Evolutionary conservation across 1,140 invertebrate species (phyloP).

Genomic region (Ostrea denselamellosa): DNA sequence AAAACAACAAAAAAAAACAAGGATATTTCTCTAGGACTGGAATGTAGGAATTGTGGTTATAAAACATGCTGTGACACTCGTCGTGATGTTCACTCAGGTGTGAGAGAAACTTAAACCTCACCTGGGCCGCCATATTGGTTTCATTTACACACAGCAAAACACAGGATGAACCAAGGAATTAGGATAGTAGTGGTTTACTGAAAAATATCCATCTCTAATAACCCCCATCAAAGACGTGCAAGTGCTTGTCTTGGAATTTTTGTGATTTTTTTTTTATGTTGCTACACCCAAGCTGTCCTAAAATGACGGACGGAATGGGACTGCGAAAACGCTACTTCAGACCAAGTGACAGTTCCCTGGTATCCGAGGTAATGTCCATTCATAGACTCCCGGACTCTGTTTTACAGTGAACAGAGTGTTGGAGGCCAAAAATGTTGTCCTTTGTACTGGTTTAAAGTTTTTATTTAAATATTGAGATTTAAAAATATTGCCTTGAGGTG

Average conservation of each 20-base stretch:
- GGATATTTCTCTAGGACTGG: constrained; percentile 7
- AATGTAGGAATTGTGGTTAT: constrained; percentile 17
- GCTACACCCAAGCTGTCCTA: not conserved
- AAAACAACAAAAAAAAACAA: not conserved
- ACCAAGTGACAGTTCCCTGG: constrained; percentile 1
- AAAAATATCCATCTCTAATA: not conserved
- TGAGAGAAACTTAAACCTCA: not conserved
- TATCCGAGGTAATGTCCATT: constrained; percentile 5
- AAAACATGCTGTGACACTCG: constrained; percentile 27
- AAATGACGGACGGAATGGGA: not conserved
- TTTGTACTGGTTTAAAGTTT: not conserved
- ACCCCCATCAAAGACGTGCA: not conserved
- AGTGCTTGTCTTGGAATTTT: not conserved
- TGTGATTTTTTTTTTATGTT: not conserved
- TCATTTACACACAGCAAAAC: constrained; percentile 19
- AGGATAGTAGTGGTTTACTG: not conserved
- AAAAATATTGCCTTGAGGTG: constrained; percentile 11
- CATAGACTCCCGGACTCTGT: not conserved
- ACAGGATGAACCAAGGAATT: not conserved
- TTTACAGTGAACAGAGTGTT: not conserved
- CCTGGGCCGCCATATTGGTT: constrained; percentile 29
- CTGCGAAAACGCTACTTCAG: constrained; percentile 8
- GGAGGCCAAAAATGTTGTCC: not conserved
- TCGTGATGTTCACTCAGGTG: constrained; percentile 16
- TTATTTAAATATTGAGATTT: constrained; percentile 34